Evolutionary conservation across 2,888 invertebrate species (phyloP), one percentile per base, ranked within the genome.

Genomic region (Hyposoter dolosus): DNA sequence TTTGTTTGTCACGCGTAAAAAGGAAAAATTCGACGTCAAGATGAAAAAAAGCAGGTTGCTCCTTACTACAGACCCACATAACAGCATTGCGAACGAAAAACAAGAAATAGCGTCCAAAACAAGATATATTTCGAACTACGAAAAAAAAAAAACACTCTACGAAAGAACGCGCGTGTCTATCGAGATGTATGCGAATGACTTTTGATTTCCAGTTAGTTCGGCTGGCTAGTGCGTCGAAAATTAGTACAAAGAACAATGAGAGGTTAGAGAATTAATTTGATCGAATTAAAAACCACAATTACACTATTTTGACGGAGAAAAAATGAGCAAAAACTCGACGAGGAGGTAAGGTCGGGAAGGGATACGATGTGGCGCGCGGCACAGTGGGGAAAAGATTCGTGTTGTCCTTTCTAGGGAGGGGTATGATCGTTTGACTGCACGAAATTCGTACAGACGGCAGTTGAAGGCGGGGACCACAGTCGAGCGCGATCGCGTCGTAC

Each of bases 391-490:
- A 65, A 60, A 71, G 65, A 56, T 56, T 50, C 69, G 19, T 68
- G 63, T 32, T 9, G 50, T 40, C 43, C 63, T 71, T 45, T 77
- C 45, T 12, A 65, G 72, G 68, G 74, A 68, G 81, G 82, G 71
- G 86, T 76, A 80, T 66, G 66, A 78, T 60, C 43, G 79, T 74
- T 76, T 56, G 84, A 60, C 53, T 77, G 83, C 63, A 89, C 85
- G 84, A 88, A 88, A 88, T 85, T 88, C 87, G 65, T 88, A 86
- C 88, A 89, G 85, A 88, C 86, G 75, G 88, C 85, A 89, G 82
- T 89, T 88, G 89, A 91, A 91, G 90, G 87, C 91, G 88, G 87
- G 85, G 88, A 90, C 87, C 84, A 87, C 90, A 90, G 90, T 90
- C 87, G 90, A 90, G 88, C 90, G 90, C 90, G 90, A 88, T 89